These are phyloP conservation scores for Orchesella cincta DNA, from an alignment of 1,140 invertebrate genomes.

Conservation along the genomic window DNA sequence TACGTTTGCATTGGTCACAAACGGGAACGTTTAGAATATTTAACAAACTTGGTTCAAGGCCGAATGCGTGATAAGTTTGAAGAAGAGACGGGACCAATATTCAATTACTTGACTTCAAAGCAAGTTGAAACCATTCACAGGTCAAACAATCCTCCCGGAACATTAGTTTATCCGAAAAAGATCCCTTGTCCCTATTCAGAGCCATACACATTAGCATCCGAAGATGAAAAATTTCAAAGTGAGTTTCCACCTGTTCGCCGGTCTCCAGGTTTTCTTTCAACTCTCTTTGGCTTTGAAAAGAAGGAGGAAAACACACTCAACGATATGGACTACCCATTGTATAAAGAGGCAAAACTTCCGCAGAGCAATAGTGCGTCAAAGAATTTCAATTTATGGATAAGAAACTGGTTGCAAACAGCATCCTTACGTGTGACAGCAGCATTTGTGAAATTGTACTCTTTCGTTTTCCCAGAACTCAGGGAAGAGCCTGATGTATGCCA, in stretches of 20 bases:
- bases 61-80: conserved; percentile 37
- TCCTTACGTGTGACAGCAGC: conserved; percentile 9
- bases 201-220: neutral
- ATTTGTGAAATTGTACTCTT: neutral
- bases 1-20: conserved; percentile 37
- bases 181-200: neutral
- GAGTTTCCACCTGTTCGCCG: conserved; percentile 24
- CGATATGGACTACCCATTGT: conserved; percentile 24
- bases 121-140: conserved; percentile 27
- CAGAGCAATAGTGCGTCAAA: neutral
- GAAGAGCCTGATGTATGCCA: neutral
- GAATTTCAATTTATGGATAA: neutral
- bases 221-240: conserved; percentile 38
- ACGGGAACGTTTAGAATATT: conserved; percentile 35
- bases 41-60: conserved; percentile 31
- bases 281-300: conserved; percentile 37
- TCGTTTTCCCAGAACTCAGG: neutral
- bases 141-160: neutral
- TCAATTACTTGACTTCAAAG: conserved; percentile 10
- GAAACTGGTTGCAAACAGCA: neutral
- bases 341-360: neutral
- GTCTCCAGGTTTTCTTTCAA: conserved; percentile 32
- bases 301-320: neutral
- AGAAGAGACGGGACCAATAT: conserved; percentile 33
- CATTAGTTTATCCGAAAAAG: conserved; percentile 25